Evolutionary conservation across 2,888 invertebrate species (phyloP), one percentile per base, ranked within the genome.

Genomic region (Hermodice carunculata): DNA sequence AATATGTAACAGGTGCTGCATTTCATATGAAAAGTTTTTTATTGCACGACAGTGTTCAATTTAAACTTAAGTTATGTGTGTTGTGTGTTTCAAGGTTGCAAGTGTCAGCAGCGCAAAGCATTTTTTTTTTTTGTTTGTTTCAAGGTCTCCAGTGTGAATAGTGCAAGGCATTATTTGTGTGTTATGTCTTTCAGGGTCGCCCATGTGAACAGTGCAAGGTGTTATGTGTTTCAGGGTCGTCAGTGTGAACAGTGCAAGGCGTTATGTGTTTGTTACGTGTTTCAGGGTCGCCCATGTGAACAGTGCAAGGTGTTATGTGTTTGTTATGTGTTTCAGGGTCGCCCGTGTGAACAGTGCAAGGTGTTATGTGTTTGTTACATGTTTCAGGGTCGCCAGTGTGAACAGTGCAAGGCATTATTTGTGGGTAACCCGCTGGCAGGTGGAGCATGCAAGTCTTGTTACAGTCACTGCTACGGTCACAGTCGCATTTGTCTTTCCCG

Each of bases 381-480:
- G 59, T 80, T 83, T 11, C 82, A 92, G 91, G 96, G 96, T 4
- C 89, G 89, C n/a, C 94, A 94, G 85, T 97, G 97, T 81, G 93
- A 95, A 80, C 92, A 93, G 83, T 98, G 98, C 84, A 91, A 93
- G 82, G 93, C 94, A 0, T 89, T 95, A 61, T 97, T 92, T 87
- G 97, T 98, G 29, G 96, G 97, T 11, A 93, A 96, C 86, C 96
- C 97, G 0, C 87, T 88, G 11, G 90, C 92, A 32, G 92, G 94
- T 80, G 93, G 92, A 0, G 91, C 91, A 71, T 98, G 98, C 81
- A 90, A 93, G 43, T 93, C 96, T 0, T 98, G 98, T 81, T 87
- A 91, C 1, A 92, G 93, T 69, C 95, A 94, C 86, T 97, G 97
- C 80, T 91, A 96, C 86, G 94, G 94, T 0, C 97, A 97, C 85